Percentiles rank a stretch among this genome's conserved stretches.
Conservation (phyloP, 2,113 vertebrate species). For the Echinops telfairi region DNA sequence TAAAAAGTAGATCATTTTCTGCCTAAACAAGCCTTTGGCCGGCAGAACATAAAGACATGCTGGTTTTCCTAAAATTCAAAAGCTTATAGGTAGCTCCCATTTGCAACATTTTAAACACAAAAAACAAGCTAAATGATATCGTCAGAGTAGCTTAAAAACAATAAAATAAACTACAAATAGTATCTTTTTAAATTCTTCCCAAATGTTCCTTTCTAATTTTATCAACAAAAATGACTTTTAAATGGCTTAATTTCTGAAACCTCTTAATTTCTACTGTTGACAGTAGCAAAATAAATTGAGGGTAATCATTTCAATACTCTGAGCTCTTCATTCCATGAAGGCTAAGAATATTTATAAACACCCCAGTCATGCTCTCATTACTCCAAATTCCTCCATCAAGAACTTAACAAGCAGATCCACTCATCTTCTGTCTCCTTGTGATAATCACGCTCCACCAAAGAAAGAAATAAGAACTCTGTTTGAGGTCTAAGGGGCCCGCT, state of each 20-base stretch:
- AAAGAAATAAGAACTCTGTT: not conserved
- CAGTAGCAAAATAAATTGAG: not conserved
- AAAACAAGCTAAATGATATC: slow-evolving; percentile 9
- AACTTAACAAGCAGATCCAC: slow-evolving; percentile 21
- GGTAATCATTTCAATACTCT: not conserved
- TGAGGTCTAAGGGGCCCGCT: not conserved
- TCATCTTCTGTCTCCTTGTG: not conserved
- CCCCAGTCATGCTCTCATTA: not conserved
- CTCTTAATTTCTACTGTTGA: slow-evolving; percentile 30
- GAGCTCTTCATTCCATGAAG: not conserved
- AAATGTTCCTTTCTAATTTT: slow-evolving; percentile 29
- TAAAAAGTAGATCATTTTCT: not conserved
- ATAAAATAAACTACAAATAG: not conserved
- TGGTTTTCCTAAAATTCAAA: slow-evolving; percentile 34
- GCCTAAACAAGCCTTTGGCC: not conserved
- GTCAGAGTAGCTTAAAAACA: slow-evolving; percentile 40
- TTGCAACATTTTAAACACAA: slow-evolving; percentile 7
- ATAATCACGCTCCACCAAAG: not conserved
- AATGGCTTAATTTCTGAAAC: slow-evolving; percentile 47
- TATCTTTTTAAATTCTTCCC: not conserved
- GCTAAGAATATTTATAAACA: slow-evolving; percentile 23
- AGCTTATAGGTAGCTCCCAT: not conserved
- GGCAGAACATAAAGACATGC: not conserved
- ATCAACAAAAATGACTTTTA: slow-evolving; percentile 48
- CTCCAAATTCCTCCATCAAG: not conserved